These are phyloP conservation scores for Triops cancriformis DNA, from an alignment of 1,140 invertebrate genomes.

Conservation along the genomic window DNA sequence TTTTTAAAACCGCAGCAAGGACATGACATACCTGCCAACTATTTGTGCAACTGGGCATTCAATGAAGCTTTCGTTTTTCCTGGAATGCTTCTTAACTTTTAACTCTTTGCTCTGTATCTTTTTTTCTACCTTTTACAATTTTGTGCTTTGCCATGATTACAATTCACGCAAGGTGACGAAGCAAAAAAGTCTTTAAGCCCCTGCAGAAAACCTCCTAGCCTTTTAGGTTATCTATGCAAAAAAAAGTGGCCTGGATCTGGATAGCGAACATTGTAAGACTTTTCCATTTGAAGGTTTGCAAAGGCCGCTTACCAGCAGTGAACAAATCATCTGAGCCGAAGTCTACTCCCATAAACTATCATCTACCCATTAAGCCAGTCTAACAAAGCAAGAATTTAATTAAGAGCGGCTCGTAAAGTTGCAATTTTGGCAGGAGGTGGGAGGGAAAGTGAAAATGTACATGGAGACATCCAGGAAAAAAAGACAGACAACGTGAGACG, in stretches of 20 bases:
- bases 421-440: not conserved
- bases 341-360: not conserved
- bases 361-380: not conserved
- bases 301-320: not conserved
- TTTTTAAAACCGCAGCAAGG: not conserved
- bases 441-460: not conserved
- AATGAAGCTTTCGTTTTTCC: not conserved
- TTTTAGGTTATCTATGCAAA: not conserved
- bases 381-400: too few relatives aligned
- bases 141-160: not conserved
- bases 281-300: not conserved
- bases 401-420: too few relatives aligned
- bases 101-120: not conserved
- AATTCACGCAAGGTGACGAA: constrained; percentile 4
- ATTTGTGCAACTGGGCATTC: not conserved
- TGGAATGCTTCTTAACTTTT: not conserved
- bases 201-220: not conserved
- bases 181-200: not conserved
- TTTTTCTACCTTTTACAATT: not conserved
- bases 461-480: not conserved
- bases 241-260: not conserved
- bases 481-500: not conserved
- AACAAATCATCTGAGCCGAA: not conserved
- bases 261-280: not conserved
- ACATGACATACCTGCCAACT: not conserved